These are phyloP conservation scores for Xestobium rufovillosum DNA, from an alignment of 2,888 invertebrate genomes.

Conservation along the genomic window DNA sequence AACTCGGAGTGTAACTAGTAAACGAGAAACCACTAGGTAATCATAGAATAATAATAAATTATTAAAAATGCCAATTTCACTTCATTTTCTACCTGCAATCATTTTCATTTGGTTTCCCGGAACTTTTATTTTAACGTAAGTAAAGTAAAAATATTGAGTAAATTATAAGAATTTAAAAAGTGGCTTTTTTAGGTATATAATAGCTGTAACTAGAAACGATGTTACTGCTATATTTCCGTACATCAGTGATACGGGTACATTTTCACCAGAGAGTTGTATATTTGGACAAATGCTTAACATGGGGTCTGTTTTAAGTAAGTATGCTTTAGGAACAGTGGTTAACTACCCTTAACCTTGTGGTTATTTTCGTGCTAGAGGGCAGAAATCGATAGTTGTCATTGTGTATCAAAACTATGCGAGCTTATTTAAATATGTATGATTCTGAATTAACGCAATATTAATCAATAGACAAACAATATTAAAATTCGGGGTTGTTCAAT, in stretches of 20 bases:
- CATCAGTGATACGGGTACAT: conserved; percentile 67
- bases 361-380: no score
- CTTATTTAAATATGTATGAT: no score
- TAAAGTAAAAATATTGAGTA: conserved; percentile 15
- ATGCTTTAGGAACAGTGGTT: conserved; percentile 4
- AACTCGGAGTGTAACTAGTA: no score
- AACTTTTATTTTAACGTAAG: conserved; percentile 37
- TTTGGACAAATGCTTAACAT: conserved; percentile 69
- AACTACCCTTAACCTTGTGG: no score
- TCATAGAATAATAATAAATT: no score
- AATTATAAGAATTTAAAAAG: conserved; percentile 9
- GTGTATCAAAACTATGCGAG: no score
- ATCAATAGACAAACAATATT: no score
- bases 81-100: conserved; percentile 31
- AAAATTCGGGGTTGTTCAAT: no score
- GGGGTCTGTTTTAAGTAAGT: conserved; percentile 57
- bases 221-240: conserved; percentile 64
- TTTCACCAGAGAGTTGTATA: conserved; percentile 69
- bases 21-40: no score
- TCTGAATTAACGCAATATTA: no score
- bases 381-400: no score
- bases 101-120: conserved; percentile 31
- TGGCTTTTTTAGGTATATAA: conserved; percentile 50
- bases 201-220: conserved; percentile 57
- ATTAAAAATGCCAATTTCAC: no score